These are phyloP conservation scores for Polydrusus tereticollis DNA, from an alignment of 2,888 invertebrate genomes.

Conservation along the genomic window DNA sequence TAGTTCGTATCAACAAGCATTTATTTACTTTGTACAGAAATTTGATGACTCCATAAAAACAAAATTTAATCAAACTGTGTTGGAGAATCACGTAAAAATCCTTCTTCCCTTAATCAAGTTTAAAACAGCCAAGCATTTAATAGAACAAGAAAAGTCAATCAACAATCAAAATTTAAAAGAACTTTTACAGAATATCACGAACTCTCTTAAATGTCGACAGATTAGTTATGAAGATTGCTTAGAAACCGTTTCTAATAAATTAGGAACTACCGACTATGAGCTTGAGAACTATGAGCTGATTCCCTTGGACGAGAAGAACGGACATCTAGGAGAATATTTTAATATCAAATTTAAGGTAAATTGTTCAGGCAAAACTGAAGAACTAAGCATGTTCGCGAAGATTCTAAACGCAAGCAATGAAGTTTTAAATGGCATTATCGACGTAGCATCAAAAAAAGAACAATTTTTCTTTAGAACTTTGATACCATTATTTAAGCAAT, in stretches of 20 bases:
- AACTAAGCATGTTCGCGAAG: slow-evolving; percentile 5
- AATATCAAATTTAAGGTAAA: slow-evolving; percentile 43
- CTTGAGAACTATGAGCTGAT: slow-evolving; percentile 46
- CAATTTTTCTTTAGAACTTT: slow-evolving; percentile 63
- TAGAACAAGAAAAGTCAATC: not conserved
- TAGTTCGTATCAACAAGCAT: slow-evolving; percentile 22
- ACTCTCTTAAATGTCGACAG: slow-evolving; percentile 31
- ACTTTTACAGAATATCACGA: not conserved
- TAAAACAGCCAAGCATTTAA: slow-evolving; percentile 1
- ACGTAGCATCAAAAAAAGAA: slow-evolving; percentile 49
- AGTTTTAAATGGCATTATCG: not conserved
- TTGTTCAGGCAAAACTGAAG: not conserved
- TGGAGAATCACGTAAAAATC: slow-evolving; percentile 26
- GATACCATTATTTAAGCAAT: slow-evolving; percentile 61
- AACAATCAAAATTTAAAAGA: not conserved
- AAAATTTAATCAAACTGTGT: slow-evolving; percentile 18
- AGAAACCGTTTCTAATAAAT: slow-evolving; percentile 50
- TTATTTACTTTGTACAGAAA: slow-evolving; percentile 21
- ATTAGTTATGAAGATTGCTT: slow-evolving; percentile 55
- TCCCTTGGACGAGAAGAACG: slow-evolving; percentile 52
- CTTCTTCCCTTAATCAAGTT: slow-evolving; percentile 38
- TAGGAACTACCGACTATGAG: slow-evolving; percentile 48
- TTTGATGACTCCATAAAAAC: not conserved
- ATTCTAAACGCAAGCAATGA: slow-evolving; percentile 13
- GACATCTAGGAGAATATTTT: slow-evolving; percentile 58